Evolutionary conservation across 2,113 vertebrate genomes (phyloP), one percentile per base, ranked within the genome.

Genomic region (Eira barbara): DNA sequence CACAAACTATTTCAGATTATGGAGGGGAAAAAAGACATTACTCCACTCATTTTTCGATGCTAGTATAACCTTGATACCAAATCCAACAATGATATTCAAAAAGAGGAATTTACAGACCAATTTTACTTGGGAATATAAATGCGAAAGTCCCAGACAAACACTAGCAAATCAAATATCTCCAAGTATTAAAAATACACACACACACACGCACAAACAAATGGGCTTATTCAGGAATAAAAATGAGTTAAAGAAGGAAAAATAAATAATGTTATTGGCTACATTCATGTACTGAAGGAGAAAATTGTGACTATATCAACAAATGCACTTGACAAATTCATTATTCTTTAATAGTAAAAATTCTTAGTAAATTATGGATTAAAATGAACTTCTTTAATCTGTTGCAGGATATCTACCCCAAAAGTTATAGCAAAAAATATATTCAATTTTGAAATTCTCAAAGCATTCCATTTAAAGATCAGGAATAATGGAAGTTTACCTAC

Each of bases 171-270:
- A 85, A 88, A 59, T 42, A 11, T 29, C 4, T 87, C 65, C 47
- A 96, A 57, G 25, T 90, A 96, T 71, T 96, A 69, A 90, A 94
- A 61, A 59, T 57, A 74, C 65, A 71, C 23, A 57, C 31, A 90
- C 67, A 74, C 18, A 57, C 52, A 82, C 59, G 67, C 9, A 80
- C 42, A 9, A 45, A 2, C 12, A 89, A 61, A 6, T 39, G 31
- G 4, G 23, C 61, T 74, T 84, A 92, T 73, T 84, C 55, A n/a
- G 87, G 7, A 65, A 90, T 42, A 55, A 90, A 84, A 84, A 29
- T 65, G 7, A 78, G 52, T 76, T 87, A 59, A 47, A 55, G 34
- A 76, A 63, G 69, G 55, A 89, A 83, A 76, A 74, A 71, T 74
- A 36, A 95, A 23, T 73, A 63, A 88, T 42, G 25, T 81, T 76